phyloP scores from a whole-genome alignment of 2,113 vertebrate genomes.

The Takifugu flavidus region DNA sequence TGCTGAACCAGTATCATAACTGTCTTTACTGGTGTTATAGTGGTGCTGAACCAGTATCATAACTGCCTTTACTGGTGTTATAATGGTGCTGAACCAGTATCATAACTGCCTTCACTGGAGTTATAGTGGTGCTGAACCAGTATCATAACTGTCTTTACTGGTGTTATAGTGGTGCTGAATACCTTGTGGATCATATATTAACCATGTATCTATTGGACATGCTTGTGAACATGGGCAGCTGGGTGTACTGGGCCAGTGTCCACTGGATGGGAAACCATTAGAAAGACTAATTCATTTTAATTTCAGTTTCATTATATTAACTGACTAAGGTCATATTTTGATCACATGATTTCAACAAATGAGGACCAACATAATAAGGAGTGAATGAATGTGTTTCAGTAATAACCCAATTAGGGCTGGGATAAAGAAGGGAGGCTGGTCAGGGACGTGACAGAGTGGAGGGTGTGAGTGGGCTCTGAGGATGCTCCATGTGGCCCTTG shows the following conservation, averaged over 20 bases:
- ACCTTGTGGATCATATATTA: too few species aligned
- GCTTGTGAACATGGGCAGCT: conserved; percentile 22
- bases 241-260: conserved; percentile 47
- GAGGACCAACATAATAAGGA: conserved; percentile 69
- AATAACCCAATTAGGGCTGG: conserved; percentile 78
- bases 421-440: conserved; percentile 52
- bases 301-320: conserved; percentile 79
- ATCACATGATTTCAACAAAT: conserved; percentile 77
- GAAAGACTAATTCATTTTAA: conserved; percentile 80
- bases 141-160: too few species aligned
- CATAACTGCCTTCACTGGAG: too few species aligned
- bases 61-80: too few species aligned
- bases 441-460: conserved; percentile 39
- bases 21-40: too few species aligned
- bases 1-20: too few species aligned
- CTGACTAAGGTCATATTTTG: conserved; percentile 77
- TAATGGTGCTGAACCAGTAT: too few species aligned
- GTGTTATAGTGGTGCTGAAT: too few species aligned
- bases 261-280: conserved; percentile 73
- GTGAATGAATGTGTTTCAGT: conserved; percentile 77
- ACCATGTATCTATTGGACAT: too few species aligned
- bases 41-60: too few species aligned
- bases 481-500: too few species aligned
- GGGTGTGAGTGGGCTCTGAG: not conserved
- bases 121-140: too few species aligned